phyloP scores from a whole-genome alignment of 2,797 vertebrate genomes.

The Telmatherina bonti region DNA sequence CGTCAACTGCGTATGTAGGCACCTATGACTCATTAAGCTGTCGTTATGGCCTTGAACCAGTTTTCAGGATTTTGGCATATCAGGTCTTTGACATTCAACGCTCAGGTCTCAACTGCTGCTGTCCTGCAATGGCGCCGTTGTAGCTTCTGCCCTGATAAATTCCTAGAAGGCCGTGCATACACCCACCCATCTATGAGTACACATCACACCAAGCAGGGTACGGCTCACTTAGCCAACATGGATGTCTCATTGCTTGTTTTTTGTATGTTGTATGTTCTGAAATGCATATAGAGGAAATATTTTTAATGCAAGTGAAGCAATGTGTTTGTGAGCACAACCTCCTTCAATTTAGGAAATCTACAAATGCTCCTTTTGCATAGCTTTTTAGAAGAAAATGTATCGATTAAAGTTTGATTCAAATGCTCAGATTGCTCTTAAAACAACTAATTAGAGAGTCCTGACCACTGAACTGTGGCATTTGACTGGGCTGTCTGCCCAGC shows the following conservation, averaged over 20 bases:
- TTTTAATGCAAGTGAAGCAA: not conserved
- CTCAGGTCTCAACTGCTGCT: constrained; percentile 47
- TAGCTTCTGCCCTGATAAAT: constrained; percentile 57
- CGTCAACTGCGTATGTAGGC: constrained; percentile 26
- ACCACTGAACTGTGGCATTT: constrained; percentile 53
- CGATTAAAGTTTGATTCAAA: constrained; percentile 55
- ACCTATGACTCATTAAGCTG: constrained; percentile 55
- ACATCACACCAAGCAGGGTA: constrained; percentile 21
- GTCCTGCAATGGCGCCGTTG: constrained; percentile 55
- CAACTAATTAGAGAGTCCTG: constrained; percentile 59
- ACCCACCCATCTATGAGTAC: constrained; percentile 26
- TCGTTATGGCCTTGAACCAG: constrained; percentile 42
- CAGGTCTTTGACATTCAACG: constrained; percentile 39
- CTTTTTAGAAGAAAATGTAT: constrained; percentile 43
- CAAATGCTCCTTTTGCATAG: constrained; percentile 12
- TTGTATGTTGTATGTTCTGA: not conserved
- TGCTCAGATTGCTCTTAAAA: constrained; percentile 50
- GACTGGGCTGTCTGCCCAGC: constrained; percentile 24
- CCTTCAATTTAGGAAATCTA: not conserved
- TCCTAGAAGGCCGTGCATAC: constrained; percentile 45
- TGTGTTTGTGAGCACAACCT: not conserved
- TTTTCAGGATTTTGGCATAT: constrained; percentile 52
- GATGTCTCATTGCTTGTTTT: not conserved
- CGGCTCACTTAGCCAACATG: constrained; percentile 10
- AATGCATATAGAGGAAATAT: not conserved